phyloP scores from a whole-genome alignment of 2,797 vertebrate species.

The Todus mexicanus region DNA sequence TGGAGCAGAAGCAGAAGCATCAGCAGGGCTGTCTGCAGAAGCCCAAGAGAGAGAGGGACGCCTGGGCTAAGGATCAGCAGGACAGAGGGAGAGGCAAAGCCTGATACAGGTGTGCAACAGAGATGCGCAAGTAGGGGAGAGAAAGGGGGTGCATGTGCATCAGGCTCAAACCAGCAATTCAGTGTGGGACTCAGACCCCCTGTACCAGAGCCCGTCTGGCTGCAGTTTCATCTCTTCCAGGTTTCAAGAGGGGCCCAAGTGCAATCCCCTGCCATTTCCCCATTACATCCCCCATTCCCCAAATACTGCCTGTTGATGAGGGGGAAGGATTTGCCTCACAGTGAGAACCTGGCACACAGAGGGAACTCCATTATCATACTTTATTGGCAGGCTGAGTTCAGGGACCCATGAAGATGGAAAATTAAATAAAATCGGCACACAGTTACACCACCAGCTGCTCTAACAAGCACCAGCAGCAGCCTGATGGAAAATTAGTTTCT shows the following conservation, averaged over 20 bases:
- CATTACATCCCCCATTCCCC: too few relatives aligned
- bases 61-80: background rate
- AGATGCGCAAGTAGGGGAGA: background rate
- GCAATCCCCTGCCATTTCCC: background rate
- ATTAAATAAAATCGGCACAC: background rate
- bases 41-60: background rate
- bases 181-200: background rate
- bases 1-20: rapidly evolving
- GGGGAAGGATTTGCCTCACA: background rate
- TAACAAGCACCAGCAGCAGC: background rate
- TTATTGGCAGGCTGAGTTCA: background rate
- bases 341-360: rapidly evolving
- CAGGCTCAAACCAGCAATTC: background rate
- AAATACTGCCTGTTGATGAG: background rate
- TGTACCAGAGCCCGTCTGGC: background rate
- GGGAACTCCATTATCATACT: background rate
- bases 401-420: background rate
- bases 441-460: background rate
- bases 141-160: rapidly evolving
- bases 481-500: background rate
- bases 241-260: background rate
- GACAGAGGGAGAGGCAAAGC: background rate
- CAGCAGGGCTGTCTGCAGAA: background rate
- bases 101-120: background rate
- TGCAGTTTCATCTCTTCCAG: background rate